phyloP scores from a whole-genome alignment of 2,888 invertebrate species.

The Zeuzera pyrina region DNA sequence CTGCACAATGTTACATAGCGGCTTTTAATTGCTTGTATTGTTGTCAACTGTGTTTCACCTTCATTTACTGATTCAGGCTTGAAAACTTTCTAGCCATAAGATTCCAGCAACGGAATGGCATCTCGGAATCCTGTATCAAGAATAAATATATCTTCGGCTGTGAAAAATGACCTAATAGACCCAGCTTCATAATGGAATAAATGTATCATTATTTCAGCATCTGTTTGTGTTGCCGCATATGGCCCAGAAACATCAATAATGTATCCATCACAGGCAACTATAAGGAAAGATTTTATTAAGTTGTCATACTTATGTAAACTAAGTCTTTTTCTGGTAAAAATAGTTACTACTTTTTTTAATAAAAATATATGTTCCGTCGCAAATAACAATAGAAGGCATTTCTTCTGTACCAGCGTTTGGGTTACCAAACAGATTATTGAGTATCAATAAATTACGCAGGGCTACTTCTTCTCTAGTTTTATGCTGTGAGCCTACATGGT shows the following conservation, averaged over 20 bases:
- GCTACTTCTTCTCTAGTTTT: slow-evolving; percentile 2
- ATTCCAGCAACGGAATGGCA: slow-evolving; percentile 1
- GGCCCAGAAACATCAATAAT: slow-evolving; percentile 15
- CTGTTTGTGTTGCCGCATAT: slow-evolving; percentile 11
- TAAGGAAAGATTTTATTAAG: slow-evolving; percentile 14
- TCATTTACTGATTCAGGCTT: not conserved
- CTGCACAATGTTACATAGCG: slow-evolving; percentile 11
- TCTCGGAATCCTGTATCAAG: not conserved
- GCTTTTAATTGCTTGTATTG: slow-evolving; percentile 10
- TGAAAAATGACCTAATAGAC: not conserved
- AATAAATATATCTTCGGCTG: slow-evolving; percentile 2
- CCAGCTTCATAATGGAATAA: slow-evolving; percentile 1
- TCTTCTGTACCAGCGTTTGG: too few relatives aligned
- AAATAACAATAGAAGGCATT: slow-evolving; percentile 4
- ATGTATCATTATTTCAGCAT: slow-evolving; percentile 1
- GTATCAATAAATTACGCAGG: not conserved
- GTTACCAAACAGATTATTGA: slow-evolving; percentile 3
- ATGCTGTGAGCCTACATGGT: slow-evolving; percentile 4
- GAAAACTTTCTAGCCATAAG: slow-evolving; percentile 1
- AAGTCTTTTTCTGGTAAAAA: slow-evolving; percentile 10
- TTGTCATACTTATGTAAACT: slow-evolving; percentile 10
- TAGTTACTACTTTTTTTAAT: slow-evolving; percentile 9
- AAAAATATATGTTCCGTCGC: slow-evolving; percentile 10
- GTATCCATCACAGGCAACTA: slow-evolving; percentile 14
- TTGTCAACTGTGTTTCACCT: slow-evolving; percentile 1